Conservation (phyloP, 1,140 invertebrate species). For the Radopholus similis region DNA sequence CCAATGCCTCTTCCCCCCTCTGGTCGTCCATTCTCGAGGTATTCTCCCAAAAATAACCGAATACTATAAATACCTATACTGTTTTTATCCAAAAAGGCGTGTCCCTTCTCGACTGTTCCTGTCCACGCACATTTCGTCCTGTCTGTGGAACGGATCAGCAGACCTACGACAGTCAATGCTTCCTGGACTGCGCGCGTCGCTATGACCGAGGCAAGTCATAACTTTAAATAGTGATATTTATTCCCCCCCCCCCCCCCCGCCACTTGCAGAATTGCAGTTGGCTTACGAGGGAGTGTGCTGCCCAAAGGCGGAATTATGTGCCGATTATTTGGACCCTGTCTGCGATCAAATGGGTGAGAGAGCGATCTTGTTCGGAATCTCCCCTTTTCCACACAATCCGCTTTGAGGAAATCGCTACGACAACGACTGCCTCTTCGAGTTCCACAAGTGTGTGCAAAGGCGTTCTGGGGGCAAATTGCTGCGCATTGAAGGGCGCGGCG, state of each 20-base stretch:
- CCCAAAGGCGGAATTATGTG: constrained; percentile 26
- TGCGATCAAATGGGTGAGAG: constrained; percentile 36
- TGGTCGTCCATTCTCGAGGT: background rate
- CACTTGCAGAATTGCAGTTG: constrained; percentile 22
- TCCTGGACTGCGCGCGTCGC: constrained; percentile 23
- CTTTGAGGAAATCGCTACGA: constrained; percentile 28
- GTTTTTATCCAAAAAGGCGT: background rate
- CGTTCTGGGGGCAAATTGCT: background rate
- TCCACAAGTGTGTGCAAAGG: constrained; percentile 16
- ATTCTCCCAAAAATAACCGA: background rate
- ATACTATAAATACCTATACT: background rate
- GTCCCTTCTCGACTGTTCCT: constrained; percentile 20
- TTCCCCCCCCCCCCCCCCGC: no score
- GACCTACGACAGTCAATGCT: constrained; percentile 36
- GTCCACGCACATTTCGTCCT: constrained; percentile 29
- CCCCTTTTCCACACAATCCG: background rate
- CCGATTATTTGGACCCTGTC: constrained; percentile 27
- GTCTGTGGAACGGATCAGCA: constrained; percentile 34
- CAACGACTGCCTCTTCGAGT: constrained; percentile 33
- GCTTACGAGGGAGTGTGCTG: constrained; percentile 37
- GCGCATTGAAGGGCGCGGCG: constrained; percentile 1
- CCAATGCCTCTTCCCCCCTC: background rate
- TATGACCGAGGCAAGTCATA: background rate
- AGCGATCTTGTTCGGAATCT: no score
- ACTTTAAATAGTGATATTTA: constrained; percentile 7